A percentile compares a stretch with the other conserved stretches of the same genome.
Evolutionary conservation across 2,797 vertebrate species (phyloP).

Genomic region (Ataeniobius toweri): DNA sequence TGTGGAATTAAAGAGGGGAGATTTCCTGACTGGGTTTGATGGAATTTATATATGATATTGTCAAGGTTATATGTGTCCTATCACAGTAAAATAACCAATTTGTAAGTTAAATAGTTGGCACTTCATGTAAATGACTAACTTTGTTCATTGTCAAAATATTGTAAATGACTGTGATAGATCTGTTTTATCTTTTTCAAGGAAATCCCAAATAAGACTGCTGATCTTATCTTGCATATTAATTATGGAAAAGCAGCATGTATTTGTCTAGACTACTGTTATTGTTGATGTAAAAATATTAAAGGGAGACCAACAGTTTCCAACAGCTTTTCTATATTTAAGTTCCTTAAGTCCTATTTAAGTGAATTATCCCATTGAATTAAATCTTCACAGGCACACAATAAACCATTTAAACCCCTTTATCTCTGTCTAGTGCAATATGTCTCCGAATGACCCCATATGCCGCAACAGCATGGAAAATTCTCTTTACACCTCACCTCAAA

Average conservation of each 20-base stretch:
- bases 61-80: constrained; percentile 35
- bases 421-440: constrained; percentile 61
- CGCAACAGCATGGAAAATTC: constrained; percentile 60
- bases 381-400: constrained; percentile 45
- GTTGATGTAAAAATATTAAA: background rate
- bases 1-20: constrained; percentile 57
- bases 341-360: constrained; percentile 24
- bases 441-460: constrained; percentile 73
- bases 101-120: constrained; percentile 5
- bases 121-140: background rate
- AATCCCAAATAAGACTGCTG: background rate
- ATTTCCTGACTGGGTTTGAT: constrained; percentile 61
- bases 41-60: constrained; percentile 54
- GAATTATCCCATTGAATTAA: constrained; percentile 35
- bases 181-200: background rate
- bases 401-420: constrained; percentile 59
- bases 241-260: background rate
- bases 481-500: constrained; percentile 62
- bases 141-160: background rate
- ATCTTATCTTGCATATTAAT: background rate
- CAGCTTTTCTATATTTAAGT: constrained; percentile 20
- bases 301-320: constrained; percentile 15
- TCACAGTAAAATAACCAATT: constrained; percentile 24
- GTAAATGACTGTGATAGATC: background rate
- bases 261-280: background rate